Evolutionary conservation across 1,140 invertebrate genomes (phyloP), one percentile per base, ranked within the genome.

Genomic region (Brachionus rotundiformis): DNA sequence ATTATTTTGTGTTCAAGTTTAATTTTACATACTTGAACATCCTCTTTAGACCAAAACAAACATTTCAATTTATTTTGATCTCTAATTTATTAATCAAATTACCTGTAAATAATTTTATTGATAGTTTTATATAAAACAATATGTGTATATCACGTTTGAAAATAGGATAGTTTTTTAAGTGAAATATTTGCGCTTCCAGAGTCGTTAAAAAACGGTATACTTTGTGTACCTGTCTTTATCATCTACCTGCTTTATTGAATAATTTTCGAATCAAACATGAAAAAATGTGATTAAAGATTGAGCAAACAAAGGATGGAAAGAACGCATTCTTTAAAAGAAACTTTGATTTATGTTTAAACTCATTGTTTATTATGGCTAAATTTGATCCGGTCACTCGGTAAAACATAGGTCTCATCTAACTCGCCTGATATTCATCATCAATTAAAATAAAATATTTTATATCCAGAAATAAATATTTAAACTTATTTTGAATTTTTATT

Each of bases 261-360:
- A 63, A 63, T 63, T 27, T 63, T 63, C n/a, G 13, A 29, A 63
- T 63, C 29, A 63, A 63, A 63, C 61, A 63, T 63, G 61, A 63
- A 63, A 63, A 63, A 29, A 63, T 63, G 61, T 63, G 61, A 13
- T 63, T n/a, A 63, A 19, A 54, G 47, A 54, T 54, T 54, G 47
- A 54, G 47, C 47, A 54, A 54, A 54, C 47, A 54, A 54, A 19
- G 16, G 47, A 19, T 49, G 8, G 16, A n/a, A n/a, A n/a, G n/a
- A 54, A 54, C 47, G 47, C 47, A 54, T 54, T 54, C 47, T 54
- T 54, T 4, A 54, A 63, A 33, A 63, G 29, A 29, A 63, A 63
- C 61, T 63, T 63, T 63, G 61, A 63, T 63, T 11, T n/a, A 29
- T 63, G 61, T 63, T 63, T 63, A 63, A 27, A 27, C 61, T 63